Evolutionary conservation across 2,888 invertebrate species (phyloP), one percentile per base, ranked within the genome.

Genomic region (Vesta saturnalis): DNA sequence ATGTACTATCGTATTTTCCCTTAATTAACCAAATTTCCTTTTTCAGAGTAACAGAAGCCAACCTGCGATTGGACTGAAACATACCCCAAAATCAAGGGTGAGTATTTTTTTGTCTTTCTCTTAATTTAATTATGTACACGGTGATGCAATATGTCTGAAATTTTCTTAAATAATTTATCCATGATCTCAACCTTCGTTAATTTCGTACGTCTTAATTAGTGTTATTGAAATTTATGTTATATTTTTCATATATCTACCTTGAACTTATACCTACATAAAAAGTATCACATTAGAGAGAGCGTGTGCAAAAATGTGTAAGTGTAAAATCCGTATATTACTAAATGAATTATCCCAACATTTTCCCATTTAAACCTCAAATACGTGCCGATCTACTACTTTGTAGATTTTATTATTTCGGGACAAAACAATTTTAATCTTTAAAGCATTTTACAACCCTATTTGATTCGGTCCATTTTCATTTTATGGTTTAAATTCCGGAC

Each of bases 41-140:
- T 88, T 88, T 43, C 86, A 90, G 90, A 90, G 90, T 78, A 90
- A 89, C 80, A 83, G 90, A 79, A 90, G 90, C 77, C 90, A 90
- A 76, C 90, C 90, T 46, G 90, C 90, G 57, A 90, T 90, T 72
- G 90, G 90, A 65, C 77, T 90, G 68, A 90, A 90, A 79, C 89
- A 90, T 80, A 89, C 89, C 55, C 89, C 90, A 61, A 90, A 90
- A 83, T 85, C 89, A 67, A 85, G 90, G 87, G 90, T 90, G 82
- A 90, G 89, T 87, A 8, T 30, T 52, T 58, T 52, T 2, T 52
- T 22, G 3, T 4, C 43, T 21, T 23, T 12, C 14, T 39, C 12
- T 21, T 49, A 22, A 23, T 47, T 47, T 16, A 30, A 30, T 30
- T 30, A 30, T n/a, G n/a, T 30, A 39, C 8, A 39, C 39, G 39